These are phyloP conservation scores for Hirundichthys speculiger DNA, from an alignment of 2,113 vertebrate species.

Conservation along the genomic window DNA sequence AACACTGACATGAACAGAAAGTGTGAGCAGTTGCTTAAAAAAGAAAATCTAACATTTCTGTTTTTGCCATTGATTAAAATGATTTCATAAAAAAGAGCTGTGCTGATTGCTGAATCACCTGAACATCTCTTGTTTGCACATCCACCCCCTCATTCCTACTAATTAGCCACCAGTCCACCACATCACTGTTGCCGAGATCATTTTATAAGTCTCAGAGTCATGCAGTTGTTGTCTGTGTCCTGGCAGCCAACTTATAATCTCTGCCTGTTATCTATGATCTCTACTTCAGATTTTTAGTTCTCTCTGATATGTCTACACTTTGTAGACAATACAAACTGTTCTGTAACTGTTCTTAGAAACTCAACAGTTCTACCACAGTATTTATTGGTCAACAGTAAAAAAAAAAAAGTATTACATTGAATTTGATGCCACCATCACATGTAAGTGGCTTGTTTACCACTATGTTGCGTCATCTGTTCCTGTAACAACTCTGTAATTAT, in stretches of 20 bases:
- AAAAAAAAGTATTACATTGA: not conserved
- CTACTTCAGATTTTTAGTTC: slow-evolving; percentile 2
- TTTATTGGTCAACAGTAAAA: not conserved
- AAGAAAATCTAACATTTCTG: not conserved
- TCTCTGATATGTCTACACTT: not conserved
- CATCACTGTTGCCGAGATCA: slow-evolving; percentile 1
- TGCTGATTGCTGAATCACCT: not conserved
- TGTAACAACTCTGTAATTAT: not conserved
- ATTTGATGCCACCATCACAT: not conserved
- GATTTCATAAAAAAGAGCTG: not conserved
- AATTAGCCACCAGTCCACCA: slow-evolving; percentile 16
- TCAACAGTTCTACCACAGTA: not conserved
- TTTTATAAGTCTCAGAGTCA: not conserved
- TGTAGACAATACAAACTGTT: not conserved
- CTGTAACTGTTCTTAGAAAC: not conserved
- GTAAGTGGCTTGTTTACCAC: not conserved
- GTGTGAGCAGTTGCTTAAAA: slow-evolving; percentile 4
- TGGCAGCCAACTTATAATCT: not conserved
- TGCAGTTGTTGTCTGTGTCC: slow-evolving; percentile 4
- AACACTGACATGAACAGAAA: slow-evolving; percentile 28
- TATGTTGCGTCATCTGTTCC: not conserved
- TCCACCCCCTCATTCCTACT: not conserved
- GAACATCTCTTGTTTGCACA: slow-evolving; percentile 16
- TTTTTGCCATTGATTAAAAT: slow-evolving; percentile 11
- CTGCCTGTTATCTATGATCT: too few relatives aligned